Evolutionary conservation across 1,140 invertebrate genomes (phyloP), one percentile per base, ranked within the genome.

Genomic region (Drosophila mayri): DNA sequence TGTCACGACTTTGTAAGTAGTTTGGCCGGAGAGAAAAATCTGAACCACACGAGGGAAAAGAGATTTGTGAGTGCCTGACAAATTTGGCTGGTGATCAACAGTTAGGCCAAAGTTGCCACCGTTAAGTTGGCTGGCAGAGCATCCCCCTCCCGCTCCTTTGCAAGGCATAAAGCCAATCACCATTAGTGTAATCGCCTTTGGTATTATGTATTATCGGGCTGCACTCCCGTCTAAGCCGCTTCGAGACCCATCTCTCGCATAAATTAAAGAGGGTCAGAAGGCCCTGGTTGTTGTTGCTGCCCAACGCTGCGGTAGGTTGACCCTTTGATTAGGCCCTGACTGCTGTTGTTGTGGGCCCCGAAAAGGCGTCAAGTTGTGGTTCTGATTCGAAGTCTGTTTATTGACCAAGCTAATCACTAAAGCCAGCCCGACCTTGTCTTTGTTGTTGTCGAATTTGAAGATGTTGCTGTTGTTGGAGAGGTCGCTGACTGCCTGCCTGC

Each of bases 1-100:
- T 88, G 84, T 88, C 84, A 87, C 84, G 80, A 87, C 84, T 87
- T 90, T 80, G 71, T 87, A 88, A 87, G 84, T 88, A 88, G 84
- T 88, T 87, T 65, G 63, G 66, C 30, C 62, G 54, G 25, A n/a
- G n/a, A 25, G 52, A 71, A 74, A 74, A 75, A 55, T 20, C 40
- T 12, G 30, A 65, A 41, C 18, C 41, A 55, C 50, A 47, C 40
- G 40, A 47, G 46, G 32, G n/a, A 68, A 57, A 77, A 78, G 75
- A 78, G 75, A 78, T 78, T 78, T 78, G 64, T 77, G 64, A 62
- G 65, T 49, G 50, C 35, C 30, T 30, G 78, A 80, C 62, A 73
- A 71, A 84, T 66, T 76, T 83, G 77, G 58, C 65, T 84, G 80
- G 63, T 80, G 84, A 86, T 88, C 83, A 86, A 86, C 79, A 83